Base-by-base conservation (phyloP, 2,888 invertebrate species). In the Drosophila hamatofila region DNA sequence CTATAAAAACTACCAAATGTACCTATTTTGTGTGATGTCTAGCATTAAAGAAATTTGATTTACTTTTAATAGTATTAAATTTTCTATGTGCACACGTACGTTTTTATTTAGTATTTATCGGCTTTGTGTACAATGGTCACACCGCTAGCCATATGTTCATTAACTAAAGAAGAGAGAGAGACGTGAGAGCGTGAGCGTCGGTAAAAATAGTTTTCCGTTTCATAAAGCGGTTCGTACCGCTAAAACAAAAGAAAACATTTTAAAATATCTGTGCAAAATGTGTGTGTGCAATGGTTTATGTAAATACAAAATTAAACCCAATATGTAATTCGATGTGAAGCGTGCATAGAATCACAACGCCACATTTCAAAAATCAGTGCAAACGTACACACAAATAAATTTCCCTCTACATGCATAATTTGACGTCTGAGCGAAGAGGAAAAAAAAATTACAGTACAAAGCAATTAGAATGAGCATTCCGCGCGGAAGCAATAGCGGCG, bases 391-490 rank as follows among this genome's bases (percentile, higher is more conserved):
- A 48, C 41, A 57, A 51, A 30, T 25, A 14, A 41, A 52, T 12
- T n/a, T 23, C 16, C 11, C 33, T 58, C 46, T 64, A 55, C 52
- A 75, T 71, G 80, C 49, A 71, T 62, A 65, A 57, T 35, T 62
- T 60, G 41, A 80, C 58, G 60, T 52, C 56, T 52, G 65, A 49
- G 55, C 57, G 42, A 66, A 69, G 39, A 14, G 52, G 35, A 21
- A 25, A 35, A 69, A 41, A 46, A 63, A 60, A 41, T 52, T 60
- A 60, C 49, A 71, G 37, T 57, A 80, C 52, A 68, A 73, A 70
- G 59, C 52, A 70, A 88, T 72, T 67, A 84, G 27, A 67, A 90
- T 87, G 90, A 87, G 66, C 59, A 60, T 61, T 56, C 75, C 88
- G 68, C 90, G 86, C 39, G 69, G 76, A 51, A 69, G 81, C 49